A percentile compares a stretch with the other conserved stretches of the same genome.
Evolutionary conservation across 1,140 invertebrate species (phyloP).

Genomic region (Adoxophyes honmai): DNA sequence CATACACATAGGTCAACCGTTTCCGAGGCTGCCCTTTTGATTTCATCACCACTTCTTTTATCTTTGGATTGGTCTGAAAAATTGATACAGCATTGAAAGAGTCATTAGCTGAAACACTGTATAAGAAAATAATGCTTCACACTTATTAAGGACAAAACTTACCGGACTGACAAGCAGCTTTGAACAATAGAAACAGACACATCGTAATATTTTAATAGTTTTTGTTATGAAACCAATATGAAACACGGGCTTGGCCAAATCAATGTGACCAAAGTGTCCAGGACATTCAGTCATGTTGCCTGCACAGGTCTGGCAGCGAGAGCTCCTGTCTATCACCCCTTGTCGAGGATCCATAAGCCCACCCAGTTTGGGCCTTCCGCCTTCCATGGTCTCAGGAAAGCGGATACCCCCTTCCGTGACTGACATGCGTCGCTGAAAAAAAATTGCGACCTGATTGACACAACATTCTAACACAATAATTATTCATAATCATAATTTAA

Average conservation of each 20-base stretch:
- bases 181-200: constrained; percentile 98
- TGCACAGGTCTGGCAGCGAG: constrained; percentile 98
- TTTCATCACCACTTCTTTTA: constrained; percentile 98
- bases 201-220: constrained; percentile 96
- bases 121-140: too few relatives aligned
- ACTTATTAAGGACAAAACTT: constrained; percentile 76
- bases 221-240: constrained; percentile 99
- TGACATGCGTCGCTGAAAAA: constrained; percentile 94
- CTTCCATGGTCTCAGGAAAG: constrained; percentile 99
- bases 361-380: constrained; percentile 96
- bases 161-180: constrained; percentile 96
- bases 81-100: too few relatives aligned
- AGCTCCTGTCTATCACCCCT: constrained; percentile 96
- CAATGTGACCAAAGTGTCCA: constrained; percentile 99
- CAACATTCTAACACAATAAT: background rate
- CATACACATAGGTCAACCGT: constrained; percentile 96
- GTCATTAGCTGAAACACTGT: too few relatives aligned
- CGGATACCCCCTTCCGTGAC: constrained; percentile 98
- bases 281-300: constrained; percentile 99
- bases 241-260: constrained; percentile 98
- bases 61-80: constrained; percentile 92
- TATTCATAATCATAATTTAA: background rate
- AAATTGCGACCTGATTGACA: constrained; percentile 21
- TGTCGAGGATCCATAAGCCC: constrained; percentile 99
- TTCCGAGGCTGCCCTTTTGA: constrained; percentile 98